Evolutionary conservation across 2,888 invertebrate species (phyloP).

Genomic region (Toxonevra muliebris): DNA sequence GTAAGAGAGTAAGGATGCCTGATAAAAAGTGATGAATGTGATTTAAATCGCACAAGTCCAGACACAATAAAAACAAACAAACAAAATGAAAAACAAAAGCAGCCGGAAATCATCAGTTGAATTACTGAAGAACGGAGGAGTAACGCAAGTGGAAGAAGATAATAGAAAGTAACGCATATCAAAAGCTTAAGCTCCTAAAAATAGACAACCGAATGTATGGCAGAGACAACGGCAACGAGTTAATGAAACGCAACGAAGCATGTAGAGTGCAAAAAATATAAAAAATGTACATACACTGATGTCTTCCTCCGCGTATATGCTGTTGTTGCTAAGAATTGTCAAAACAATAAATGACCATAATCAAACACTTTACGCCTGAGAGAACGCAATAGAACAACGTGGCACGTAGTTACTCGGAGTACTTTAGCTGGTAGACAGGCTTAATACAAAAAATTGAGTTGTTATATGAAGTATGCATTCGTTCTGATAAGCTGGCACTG

Average conservation of each 20-base stretch:
- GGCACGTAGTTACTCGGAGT: too few relatives aligned
- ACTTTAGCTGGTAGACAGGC: too few relatives aligned
- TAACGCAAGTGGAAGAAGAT: neutral
- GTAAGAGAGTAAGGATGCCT: neutral
- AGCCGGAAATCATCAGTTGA: neutral
- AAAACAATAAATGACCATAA: constrained; percentile 54
- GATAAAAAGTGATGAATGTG: constrained; percentile 33
- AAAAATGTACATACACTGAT: neutral
- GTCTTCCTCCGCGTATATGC: neutral
- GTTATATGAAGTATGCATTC: too few relatives aligned
- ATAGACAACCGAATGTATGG: neutral
- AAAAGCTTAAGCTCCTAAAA: constrained; percentile 14
- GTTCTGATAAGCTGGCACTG: too few relatives aligned
- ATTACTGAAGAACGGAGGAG: neutral
- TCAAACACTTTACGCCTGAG: constrained; percentile 60
- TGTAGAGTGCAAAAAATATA: too few relatives aligned
- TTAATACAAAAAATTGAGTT: too few relatives aligned
- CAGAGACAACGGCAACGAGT: neutral
- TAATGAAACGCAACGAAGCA: constrained; percentile 8
- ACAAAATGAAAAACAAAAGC: neutral
- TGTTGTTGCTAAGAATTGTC: constrained; percentile 11
- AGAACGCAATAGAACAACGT: constrained; percentile 38
- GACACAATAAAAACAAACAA: neutral
- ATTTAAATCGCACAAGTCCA: constrained; percentile 14
- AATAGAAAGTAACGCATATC: constrained; percentile 11